Evolutionary conservation across 2,113 vertebrate genomes (phyloP).

Genomic region (Sciurus niger): DNA sequence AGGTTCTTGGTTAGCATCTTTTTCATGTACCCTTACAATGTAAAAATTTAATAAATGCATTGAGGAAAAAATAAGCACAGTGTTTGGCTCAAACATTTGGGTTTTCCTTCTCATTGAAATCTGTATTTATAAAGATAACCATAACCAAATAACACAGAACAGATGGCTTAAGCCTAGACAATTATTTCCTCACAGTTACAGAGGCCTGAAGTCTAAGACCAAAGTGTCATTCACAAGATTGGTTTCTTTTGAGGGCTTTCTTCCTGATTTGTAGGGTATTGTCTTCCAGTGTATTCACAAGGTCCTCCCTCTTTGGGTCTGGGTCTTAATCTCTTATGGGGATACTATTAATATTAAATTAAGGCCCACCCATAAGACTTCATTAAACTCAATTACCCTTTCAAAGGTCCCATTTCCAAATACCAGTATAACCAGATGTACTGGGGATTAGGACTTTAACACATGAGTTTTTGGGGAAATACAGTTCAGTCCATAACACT

Average conservation of each 20-base stretch:
- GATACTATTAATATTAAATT: background rate
- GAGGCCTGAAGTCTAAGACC: background rate
- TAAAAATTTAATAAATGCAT: background rate
- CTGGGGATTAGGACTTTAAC: background rate
- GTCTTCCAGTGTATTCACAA: background rate
- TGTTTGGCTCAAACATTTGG: background rate
- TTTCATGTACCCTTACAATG: background rate
- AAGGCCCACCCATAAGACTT: rapidly evolving
- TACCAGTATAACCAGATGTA: background rate
- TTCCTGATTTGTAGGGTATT: background rate
- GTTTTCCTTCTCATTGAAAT: background rate
- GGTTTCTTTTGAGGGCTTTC: background rate
- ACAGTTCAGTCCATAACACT: background rate
- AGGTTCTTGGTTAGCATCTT: background rate
- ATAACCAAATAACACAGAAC: background rate
- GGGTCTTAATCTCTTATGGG: background rate
- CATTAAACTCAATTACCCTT: background rate
- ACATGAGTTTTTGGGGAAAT: background rate
- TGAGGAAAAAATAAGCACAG: background rate
- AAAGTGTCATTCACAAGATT: background rate
- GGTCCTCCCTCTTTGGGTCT: background rate
- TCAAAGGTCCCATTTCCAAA: background rate
- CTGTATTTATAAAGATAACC: background rate
- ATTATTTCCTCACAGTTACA: background rate
- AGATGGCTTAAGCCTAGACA: background rate